Conservation (phyloP, 2,797 vertebrate genomes). For the Danio albolineatus region DNA sequence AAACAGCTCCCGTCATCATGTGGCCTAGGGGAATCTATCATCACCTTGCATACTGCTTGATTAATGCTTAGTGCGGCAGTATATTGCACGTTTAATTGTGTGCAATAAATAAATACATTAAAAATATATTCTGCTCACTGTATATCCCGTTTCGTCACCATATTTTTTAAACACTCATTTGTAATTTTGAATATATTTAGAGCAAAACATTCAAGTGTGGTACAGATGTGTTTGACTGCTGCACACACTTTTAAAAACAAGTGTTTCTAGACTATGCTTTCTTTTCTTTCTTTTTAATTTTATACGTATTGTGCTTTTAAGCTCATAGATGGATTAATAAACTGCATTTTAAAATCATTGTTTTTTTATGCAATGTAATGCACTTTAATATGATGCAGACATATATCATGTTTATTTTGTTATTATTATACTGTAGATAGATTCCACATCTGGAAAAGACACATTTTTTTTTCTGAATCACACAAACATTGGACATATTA, state of each 20-base stretch:
- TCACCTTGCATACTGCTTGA: slow-evolving; percentile 14
- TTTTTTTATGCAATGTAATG: no score
- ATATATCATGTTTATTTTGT: no score
- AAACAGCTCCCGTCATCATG: slow-evolving; percentile 39
- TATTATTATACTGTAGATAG: no score
- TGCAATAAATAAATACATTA: slow-evolving; percentile 6
- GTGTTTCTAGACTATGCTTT: background rate
- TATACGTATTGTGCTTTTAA: background rate
- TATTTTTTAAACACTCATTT: background rate
- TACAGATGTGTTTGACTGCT: background rate
- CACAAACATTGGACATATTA: no score
- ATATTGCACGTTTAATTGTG: background rate
- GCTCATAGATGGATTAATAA: background rate
- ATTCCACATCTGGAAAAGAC: no score
- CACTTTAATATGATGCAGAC: no score
- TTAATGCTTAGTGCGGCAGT: slow-evolving; percentile 2
- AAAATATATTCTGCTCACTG: background rate
- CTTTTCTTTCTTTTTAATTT: background rate
- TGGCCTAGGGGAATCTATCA: slow-evolving; percentile 6
- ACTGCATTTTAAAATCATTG: no score
- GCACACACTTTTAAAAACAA: background rate
- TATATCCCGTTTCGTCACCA: background rate
- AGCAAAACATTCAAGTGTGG: background rate
- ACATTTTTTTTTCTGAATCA: no score
- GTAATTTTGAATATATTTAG: no score